Evolutionary conservation across 2,888 invertebrate genomes (phyloP).

Genomic region (Masnerella sp.): DNA sequence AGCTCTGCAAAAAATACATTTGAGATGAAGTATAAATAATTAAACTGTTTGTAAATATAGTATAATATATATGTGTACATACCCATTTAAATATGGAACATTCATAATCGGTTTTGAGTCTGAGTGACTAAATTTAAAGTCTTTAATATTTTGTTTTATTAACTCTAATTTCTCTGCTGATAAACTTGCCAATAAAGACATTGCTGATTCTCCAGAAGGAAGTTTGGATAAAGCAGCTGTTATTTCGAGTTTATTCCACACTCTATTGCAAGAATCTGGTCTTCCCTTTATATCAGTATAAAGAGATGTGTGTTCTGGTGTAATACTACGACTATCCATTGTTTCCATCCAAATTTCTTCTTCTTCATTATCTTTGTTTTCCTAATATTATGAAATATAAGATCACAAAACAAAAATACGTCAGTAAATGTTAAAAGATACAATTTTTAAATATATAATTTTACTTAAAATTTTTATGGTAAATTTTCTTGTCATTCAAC

Average conservation of each 20-base stretch:
- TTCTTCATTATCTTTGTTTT: constrained; percentile 44
- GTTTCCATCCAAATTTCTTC: constrained; percentile 70
- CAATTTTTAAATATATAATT: too few relatives aligned
- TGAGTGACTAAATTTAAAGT: too few relatives aligned
- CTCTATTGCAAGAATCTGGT: constrained; percentile 65
- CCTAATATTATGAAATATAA: constrained; percentile 6
- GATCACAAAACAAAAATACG: too few relatives aligned
- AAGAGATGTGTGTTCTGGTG: constrained; percentile 69
- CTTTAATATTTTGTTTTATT: constrained; percentile 63
- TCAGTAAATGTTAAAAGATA: too few relatives aligned
- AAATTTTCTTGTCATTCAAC: not conserved
- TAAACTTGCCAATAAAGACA: constrained; percentile 66
- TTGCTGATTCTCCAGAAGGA: constrained; percentile 71
- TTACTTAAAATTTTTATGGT: not conserved
- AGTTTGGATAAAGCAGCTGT: constrained; percentile 67
- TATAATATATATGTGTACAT: too few relatives aligned
- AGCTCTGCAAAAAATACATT: too few relatives aligned
- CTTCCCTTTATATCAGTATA: constrained; percentile 65
- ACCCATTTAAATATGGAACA: too few relatives aligned
- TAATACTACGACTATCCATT: constrained; percentile 67
- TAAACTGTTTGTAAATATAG: too few relatives aligned
- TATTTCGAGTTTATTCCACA: constrained; percentile 72
- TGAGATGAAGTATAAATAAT: too few relatives aligned
- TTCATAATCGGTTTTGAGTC: too few relatives aligned
- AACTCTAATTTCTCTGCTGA: constrained; percentile 64